Percentiles rank a stretch among this genome's conserved stretches.
Conservation (phyloP, 2,888 invertebrate species). For the Meghimatium bilineatum region DNA sequence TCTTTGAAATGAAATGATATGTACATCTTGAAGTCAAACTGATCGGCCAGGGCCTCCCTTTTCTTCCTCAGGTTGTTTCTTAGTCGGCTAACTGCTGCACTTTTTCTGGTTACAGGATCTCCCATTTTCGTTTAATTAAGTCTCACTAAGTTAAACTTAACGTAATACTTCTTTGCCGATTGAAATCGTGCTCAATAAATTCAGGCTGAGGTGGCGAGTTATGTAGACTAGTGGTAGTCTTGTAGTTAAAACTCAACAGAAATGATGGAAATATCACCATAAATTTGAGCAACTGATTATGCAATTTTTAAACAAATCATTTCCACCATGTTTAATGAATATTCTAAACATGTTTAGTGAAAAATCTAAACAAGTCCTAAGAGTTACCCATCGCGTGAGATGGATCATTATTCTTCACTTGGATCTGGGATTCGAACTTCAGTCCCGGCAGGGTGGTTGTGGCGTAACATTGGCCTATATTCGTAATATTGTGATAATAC, state of each 20-base stretch:
- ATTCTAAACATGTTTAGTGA: constrained; percentile 32
- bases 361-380: constrained; percentile 33
- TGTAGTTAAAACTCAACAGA: not conserved
- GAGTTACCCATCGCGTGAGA: constrained; percentile 14
- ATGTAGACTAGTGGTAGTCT: not conserved
- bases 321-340: constrained; percentile 32
- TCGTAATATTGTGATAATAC: constrained; percentile 32
- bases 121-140: constrained; percentile 57
- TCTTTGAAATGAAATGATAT: constrained; percentile 76
- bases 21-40: constrained; percentile 77
- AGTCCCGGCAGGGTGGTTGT: constrained; percentile 1
- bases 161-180: not conserved
- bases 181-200: not conserved
- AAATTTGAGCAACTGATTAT: constrained; percentile 46
- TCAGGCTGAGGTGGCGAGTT: not conserved
- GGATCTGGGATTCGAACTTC: constrained; percentile 5
- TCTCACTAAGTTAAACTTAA: constrained; percentile 14
- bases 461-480: constrained; percentile 24
- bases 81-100: constrained; percentile 68
- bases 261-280: constrained; percentile 36
- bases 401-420: constrained; percentile 10
- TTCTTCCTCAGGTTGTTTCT: constrained; percentile 73
- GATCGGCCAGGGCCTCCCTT: constrained; percentile 75
- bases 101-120: constrained; percentile 69
- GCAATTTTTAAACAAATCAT: constrained; percentile 22